Percentiles rank a stretch among this genome's conserved stretches.
Conservation (phyloP, 2,797 vertebrate genomes). For the Vultur gryphus region DNA sequence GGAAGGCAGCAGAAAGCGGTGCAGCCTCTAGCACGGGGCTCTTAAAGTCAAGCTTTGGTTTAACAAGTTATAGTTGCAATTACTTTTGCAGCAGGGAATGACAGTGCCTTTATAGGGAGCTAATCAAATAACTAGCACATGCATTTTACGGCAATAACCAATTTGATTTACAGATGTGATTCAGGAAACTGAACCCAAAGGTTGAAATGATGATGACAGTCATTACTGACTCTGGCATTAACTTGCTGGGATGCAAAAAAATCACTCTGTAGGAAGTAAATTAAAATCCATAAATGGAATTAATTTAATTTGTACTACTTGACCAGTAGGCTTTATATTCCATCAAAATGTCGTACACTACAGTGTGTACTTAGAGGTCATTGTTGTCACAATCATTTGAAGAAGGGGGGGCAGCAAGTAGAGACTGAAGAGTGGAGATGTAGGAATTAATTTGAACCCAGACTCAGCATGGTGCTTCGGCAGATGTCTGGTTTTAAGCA, state of each 20-base stretch:
- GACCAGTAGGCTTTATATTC: not conserved
- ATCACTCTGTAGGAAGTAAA: conserved; percentile 7
- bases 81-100: not conserved
- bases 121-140: not conserved
- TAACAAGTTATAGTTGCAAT: not conserved
- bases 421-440: not conserved
- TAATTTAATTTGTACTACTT: not conserved
- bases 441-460: not conserved
- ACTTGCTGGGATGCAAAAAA: not conserved
- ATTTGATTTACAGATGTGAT: not conserved
- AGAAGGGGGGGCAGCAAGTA: not conserved
- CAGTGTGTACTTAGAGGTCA: not conserved
- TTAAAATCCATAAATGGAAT: conserved; percentile 21
- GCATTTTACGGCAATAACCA: not conserved
- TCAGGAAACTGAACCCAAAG: not conserved
- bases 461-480: not conserved
- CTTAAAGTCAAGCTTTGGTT: not conserved
- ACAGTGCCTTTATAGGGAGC: not conserved
- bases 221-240: not conserved
- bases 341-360: not conserved
- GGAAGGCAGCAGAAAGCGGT: not conserved
- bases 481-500: not conserved
- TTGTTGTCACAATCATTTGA: not conserved
- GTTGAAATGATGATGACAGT: not conserved
- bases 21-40: not conserved